Evolutionary conservation across 2,888 invertebrate genomes (phyloP).

Genomic region (Diplolepis rosae): DNA sequence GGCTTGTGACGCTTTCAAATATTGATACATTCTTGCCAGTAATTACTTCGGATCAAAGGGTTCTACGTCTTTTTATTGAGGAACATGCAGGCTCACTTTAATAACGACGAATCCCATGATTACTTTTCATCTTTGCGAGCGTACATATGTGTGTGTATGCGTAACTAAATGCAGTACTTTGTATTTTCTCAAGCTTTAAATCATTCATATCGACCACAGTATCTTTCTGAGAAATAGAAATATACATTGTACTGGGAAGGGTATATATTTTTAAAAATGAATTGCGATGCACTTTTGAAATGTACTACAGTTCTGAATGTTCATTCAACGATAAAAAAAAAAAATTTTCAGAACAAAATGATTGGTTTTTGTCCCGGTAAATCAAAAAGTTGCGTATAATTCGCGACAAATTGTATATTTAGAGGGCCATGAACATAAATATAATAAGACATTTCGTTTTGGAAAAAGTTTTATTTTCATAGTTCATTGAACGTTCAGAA

Average conservation of each 20-base stretch:
- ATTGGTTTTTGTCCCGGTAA: no score
- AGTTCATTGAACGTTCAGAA: no score
- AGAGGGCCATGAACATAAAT: no score
- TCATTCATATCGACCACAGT: neutral
- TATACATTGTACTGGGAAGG: neutral
- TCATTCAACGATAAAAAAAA: no score
- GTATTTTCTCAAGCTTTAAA: neutral
- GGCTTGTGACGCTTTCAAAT: no score
- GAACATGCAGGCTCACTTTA: neutral
- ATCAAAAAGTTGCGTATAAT: no score
- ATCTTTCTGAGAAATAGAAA: neutral
- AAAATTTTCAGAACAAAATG: no score
- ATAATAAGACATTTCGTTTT: no score
- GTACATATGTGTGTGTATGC: neutral
- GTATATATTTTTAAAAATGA: neutral
- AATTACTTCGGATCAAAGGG: constrained; percentile 5
- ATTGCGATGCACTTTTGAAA: no score
- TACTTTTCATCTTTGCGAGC: neutral
- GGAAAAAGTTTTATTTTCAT: no score
- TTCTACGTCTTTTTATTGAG: neutral
- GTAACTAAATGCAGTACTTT: neutral
- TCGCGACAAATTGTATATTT: no score
- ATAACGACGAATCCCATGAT: constrained; percentile 14
- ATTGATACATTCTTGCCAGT: neutral
- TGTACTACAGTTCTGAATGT: no score